phyloP scores from a whole-genome alignment of 2,113 vertebrate species.

The Columba livia region DNA sequence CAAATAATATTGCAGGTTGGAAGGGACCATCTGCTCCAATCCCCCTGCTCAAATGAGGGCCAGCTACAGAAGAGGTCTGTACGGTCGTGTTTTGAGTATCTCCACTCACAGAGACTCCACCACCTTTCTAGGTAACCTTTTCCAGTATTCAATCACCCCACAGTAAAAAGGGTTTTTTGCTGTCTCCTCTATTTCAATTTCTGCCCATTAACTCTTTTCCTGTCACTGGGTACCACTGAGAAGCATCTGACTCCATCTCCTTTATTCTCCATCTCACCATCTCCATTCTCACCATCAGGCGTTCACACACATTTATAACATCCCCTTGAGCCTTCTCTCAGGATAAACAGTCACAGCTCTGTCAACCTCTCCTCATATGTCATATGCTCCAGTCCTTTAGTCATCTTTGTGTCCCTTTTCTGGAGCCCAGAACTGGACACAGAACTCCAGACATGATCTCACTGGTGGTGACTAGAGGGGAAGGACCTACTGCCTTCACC shows the following conservation, averaged over 20 bases:
- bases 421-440: neutral
- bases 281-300: neutral
- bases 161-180: neutral
- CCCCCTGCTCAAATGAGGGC: neutral
- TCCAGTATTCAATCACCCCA: neutral
- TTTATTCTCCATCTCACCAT: neutral
- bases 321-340: neutral
- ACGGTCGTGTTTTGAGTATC: neutral
- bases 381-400: neutral
- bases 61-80: neutral
- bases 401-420: neutral
- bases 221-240: neutral
- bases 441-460: neutral
- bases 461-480: neutral
- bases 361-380: neutral
- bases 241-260: neutral
- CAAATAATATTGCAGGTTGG: neutral
- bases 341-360: neutral
- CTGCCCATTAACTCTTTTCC: neutral
- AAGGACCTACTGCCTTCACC: neutral
- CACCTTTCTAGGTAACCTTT: neutral
- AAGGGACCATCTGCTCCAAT: neutral
- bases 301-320: neutral
- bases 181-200: neutral
- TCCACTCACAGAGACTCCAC: neutral